phyloP scores from a whole-genome alignment of 2,888 invertebrate species.

The Tipula confusa region DNA sequence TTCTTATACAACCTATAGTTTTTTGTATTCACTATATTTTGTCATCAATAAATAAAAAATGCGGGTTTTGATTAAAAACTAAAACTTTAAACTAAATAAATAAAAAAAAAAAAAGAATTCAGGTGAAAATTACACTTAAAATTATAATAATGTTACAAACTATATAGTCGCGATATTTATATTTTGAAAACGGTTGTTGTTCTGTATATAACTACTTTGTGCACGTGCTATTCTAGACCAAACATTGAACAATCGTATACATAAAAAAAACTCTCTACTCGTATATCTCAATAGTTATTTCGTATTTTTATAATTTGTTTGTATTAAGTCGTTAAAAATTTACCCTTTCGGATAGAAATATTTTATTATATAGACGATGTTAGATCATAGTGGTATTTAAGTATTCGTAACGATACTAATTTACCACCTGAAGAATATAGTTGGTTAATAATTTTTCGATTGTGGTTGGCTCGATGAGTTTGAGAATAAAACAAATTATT shows the following conservation, averaged over 20 bases:
- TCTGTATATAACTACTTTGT: not conserved
- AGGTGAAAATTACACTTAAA: slow-evolving; percentile 27
- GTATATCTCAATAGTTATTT: not conserved
- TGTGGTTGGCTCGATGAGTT: not conserved
- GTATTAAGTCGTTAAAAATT: slow-evolving; percentile 8
- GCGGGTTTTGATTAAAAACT: slow-evolving; percentile 28
- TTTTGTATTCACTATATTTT: slow-evolving; percentile 7
- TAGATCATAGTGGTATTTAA: slow-evolving; percentile 25
- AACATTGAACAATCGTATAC: too few relatives aligned
- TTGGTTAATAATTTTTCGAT: not conserved
- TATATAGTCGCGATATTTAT: slow-evolving; percentile 21
- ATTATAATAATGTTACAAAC: slow-evolving; percentile 5
- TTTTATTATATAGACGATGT: not conserved
- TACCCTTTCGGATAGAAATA: not conserved
- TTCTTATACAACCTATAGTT: not conserved
- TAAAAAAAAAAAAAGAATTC: slow-evolving; percentile 4
- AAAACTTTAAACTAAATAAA: slow-evolving; percentile 26
- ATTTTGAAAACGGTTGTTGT: not conserved
- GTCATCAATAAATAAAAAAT: slow-evolving; percentile 29
- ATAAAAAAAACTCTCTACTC: not conserved
- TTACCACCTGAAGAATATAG: not conserved
- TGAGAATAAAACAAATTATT: not conserved
- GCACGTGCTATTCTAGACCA: not conserved
- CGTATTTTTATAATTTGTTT: not conserved
- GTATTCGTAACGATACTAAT: not conserved